phyloP scores from a whole-genome alignment of 2,888 invertebrate genomes.

The Drosophila robusta region DNA sequence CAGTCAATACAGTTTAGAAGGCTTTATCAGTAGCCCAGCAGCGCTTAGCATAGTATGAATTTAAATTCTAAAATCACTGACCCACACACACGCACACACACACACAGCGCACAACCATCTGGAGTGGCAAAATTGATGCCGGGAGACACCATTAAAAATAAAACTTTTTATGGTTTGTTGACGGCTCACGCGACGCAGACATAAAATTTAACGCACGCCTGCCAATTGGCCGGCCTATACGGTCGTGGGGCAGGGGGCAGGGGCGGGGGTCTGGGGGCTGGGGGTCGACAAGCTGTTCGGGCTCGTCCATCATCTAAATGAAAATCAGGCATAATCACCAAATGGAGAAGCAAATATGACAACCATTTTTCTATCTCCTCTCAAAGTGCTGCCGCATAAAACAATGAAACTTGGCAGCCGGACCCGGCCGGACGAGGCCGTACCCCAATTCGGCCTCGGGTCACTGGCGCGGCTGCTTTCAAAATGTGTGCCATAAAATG shows the following conservation, averaged over 20 bases:
- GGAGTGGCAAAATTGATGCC: constrained; percentile 34
- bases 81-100: constrained; percentile 3
- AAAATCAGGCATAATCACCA: constrained; percentile 74
- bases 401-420: constrained; percentile 48
- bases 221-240: constrained; percentile 20
- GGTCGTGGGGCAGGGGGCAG: neutral
- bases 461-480: neutral
- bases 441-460: constrained; percentile 6
- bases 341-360: constrained; percentile 58
- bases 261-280: neutral
- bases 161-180: constrained; percentile 60
- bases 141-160: constrained; percentile 47
- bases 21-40: constrained; percentile 35
- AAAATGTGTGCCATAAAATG: constrained; percentile 36
- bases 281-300: constrained; percentile 19
- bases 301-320: constrained; percentile 71
- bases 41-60: constrained; percentile 33
- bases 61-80: constrained; percentile 45
- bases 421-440: constrained; percentile 1
- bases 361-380: constrained; percentile 43
- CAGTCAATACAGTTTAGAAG: neutral
- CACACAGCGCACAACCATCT: constrained; percentile 1
- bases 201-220: constrained; percentile 28
- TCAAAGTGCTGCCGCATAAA: constrained; percentile 27
- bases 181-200: constrained; percentile 42